phyloP scores from a whole-genome alignment of 2,113 vertebrate genomes.

The Grallaria varia region DNA sequence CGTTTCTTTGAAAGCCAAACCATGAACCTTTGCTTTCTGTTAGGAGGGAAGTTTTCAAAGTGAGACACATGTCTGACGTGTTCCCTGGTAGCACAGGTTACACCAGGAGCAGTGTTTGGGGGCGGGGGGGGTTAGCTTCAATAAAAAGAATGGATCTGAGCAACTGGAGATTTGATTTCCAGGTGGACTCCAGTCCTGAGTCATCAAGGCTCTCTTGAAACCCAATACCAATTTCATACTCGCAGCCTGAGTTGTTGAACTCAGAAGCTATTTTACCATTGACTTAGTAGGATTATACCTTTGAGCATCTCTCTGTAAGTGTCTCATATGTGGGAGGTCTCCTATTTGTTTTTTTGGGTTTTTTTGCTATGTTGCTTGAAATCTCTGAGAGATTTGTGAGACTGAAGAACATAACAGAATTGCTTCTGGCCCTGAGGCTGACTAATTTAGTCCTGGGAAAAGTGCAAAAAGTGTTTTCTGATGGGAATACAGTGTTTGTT shows the following conservation, averaged over 20 bases:
- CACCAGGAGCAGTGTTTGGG: rapidly evolving
- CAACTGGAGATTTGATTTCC: not conserved
- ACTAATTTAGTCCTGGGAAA: not conserved
- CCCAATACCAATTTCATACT: not conserved
- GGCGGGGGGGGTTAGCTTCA: not conserved
- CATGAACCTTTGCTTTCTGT: not conserved
- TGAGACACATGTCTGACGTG: rapidly evolving
- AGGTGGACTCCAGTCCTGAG: not conserved
- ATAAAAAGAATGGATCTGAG: not conserved
- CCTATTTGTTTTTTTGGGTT: not conserved
- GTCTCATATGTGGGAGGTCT: not conserved
- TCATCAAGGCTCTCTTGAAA: not conserved
- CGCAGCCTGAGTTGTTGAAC: not conserved
- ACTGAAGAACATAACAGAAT: not conserved
- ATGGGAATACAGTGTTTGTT: not conserved
- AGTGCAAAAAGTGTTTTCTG: not conserved
- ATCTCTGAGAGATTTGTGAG: not conserved
- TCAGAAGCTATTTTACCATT: not conserved
- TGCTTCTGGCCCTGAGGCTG: not conserved
- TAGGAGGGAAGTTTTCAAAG: not conserved
- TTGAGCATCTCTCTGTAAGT: not conserved
- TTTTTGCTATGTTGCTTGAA: not conserved
- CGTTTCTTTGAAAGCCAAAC: not conserved
- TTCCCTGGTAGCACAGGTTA: not conserved
- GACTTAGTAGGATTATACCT: not conserved